Evolutionary conservation across 2,888 invertebrate genomes (phyloP), one percentile per base, ranked within the genome.

Genomic region (Lydus trimaculatus): DNA sequence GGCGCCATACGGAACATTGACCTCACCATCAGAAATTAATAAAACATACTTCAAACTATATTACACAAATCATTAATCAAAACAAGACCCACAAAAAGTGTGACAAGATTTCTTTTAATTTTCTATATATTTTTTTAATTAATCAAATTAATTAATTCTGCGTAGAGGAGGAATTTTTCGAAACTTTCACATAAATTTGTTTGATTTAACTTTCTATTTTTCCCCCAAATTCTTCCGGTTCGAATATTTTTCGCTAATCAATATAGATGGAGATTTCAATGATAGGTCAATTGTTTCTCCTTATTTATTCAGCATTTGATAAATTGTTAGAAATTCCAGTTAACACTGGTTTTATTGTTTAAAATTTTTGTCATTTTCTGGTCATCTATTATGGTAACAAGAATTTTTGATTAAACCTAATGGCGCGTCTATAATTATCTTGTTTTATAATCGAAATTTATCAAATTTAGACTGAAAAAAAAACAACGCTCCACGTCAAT

Each of bases 1-100:
- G 76, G 76, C 76, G 76, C 77, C 78, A 74, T 70, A 56, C 71
- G 70, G 72, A 72, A 67, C 74, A 67, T 74, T 73, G 74, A 74
- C 73, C 74, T 70, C 72, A 48, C 43, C 43, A 43, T 43, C 43
- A 43, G 43, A 43, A 43, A 43, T 67, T 70, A 63, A 71, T 67
- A 65, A 69, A 67, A 63, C 67, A 66, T 66, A n/a, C n/a, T 59
- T 70, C 69, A 43, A 43, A 43, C 39, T 39, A 33, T 33, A 33
- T 33, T n/a, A n/a, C n/a, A 39, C 43, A 43, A 43, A 43, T 43
- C 43, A 17, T 43, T 43, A 43, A 43, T 43, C 43, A 43, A n/a
- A n/a, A 43, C 43, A 43, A 43, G 43, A 43, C 17, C 43, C 43
- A 43, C 43, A 43, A 43, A 43, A 43, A 43, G 43, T 43, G 17